These are phyloP conservation scores for Rhizoglyphus robini DNA, from an alignment of 1,140 invertebrate genomes.

Conservation along the genomic window DNA sequence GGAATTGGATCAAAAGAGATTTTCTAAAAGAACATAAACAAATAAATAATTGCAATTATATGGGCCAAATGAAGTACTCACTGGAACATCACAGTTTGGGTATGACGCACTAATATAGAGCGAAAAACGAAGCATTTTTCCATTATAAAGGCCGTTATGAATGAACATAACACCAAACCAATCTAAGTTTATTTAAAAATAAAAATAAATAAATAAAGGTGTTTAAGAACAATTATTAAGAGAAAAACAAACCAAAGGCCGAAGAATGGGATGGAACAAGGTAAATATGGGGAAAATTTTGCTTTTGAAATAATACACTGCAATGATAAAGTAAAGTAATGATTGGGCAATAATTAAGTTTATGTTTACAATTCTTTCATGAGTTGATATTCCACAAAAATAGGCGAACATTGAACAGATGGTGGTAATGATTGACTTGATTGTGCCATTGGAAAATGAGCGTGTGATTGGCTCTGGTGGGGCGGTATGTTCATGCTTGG, in stretches of 20 bases:
- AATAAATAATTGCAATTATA: no score
- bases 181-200: no score
- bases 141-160: slow-evolving; percentile 67
- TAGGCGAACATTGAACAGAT: slow-evolving; percentile 5
- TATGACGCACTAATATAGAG: slow-evolving; percentile 70
- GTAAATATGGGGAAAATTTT: slow-evolving; percentile 73
- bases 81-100: slow-evolving; percentile 60
- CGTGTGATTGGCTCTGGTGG: not conserved
- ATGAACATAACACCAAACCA: slow-evolving; percentile 90
- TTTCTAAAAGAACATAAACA: slow-evolving; percentile 40
- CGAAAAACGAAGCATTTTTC: slow-evolving; percentile 74
- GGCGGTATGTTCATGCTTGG: no score
- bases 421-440: slow-evolving; percentile 8
- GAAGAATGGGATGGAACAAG: slow-evolving; percentile 68
- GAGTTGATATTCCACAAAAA: slow-evolving; percentile 19
- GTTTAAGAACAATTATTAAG: not conserved
- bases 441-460: not conserved
- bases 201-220: slow-evolving; percentile 29
- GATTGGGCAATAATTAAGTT: not conserved
- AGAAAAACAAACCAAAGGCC: slow-evolving; percentile 37
- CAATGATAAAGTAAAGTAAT: not conserved
- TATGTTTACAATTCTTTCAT: slow-evolving; percentile 20
- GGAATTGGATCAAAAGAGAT: slow-evolving; percentile 68
- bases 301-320: slow-evolving; percentile 57
- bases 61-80: no score